Percentiles rank a stretch among this genome's conserved stretches.
These are phyloP conservation scores for Ochotona princeps DNA, from an alignment of 2,113 vertebrate genomes.

Conservation along the genomic window DNA sequence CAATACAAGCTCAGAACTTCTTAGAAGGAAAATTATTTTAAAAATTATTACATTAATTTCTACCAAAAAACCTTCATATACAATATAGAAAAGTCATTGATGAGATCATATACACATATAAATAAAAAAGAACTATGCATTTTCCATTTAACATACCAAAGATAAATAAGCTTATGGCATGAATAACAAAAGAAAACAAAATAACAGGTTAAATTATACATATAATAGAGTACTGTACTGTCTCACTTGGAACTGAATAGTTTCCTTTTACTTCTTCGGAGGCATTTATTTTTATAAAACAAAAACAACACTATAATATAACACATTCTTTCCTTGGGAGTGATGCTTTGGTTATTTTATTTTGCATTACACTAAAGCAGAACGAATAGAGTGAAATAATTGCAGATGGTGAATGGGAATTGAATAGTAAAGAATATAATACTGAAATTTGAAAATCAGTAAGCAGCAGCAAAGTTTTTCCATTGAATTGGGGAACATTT, in stretches of 20 bases:
- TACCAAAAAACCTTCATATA: not conserved
- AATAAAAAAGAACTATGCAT: not conserved
- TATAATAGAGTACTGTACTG: not conserved
- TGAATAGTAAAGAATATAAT: constrained; percentile 1
- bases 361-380: constrained; percentile 26
- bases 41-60: constrained; percentile 7
- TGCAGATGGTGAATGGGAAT: constrained; percentile 15
- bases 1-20: not conserved
- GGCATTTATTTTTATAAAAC: constrained; percentile 45
- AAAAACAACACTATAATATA: constrained; percentile 3
- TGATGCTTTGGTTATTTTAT: constrained; percentile 21
- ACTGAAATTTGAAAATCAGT: constrained; percentile 34
- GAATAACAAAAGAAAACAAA: not conserved
- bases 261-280: not conserved
- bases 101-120: not conserved
- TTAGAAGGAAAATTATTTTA: constrained; percentile 67
- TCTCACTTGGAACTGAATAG: not conserved
- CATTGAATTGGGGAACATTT: constrained; percentile 10
- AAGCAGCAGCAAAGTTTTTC: not conserved
- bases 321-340: not conserved
- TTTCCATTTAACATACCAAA: not conserved
- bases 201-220: constrained; percentile 4
- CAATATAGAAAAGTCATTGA: not conserved
- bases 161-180: not conserved
- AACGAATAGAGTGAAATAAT: constrained; percentile 32